Percentiles rank a stretch among this genome's conserved stretches.
Conservation (phyloP, 37 sponge, comb jelly and placozoan genomes). For the Chondrilla cf. caribensis region DNA sequence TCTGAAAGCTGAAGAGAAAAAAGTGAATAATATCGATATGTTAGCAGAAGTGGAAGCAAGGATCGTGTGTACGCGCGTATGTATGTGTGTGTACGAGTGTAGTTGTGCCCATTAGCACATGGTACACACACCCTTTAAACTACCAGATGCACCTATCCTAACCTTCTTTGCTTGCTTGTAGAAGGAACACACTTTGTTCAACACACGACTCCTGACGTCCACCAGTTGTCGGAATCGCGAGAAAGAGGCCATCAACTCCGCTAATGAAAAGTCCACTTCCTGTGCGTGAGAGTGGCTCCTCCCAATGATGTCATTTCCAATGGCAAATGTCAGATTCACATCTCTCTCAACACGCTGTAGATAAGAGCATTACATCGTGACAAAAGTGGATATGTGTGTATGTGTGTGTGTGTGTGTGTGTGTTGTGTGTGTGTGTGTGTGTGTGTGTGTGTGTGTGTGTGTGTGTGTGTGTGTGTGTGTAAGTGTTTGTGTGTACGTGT, state of each 20-base stretch:
- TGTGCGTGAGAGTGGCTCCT: neutral
- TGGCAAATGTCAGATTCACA: neutral
- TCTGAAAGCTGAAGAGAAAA: neutral
- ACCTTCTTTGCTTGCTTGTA: slow-evolving; percentile 5
- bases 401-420: too few species aligned
- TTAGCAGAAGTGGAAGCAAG: neutral
- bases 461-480: too few species aligned
- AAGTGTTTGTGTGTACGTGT: too few species aligned
- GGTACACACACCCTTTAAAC: too few species aligned
- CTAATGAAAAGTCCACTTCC: neutral
- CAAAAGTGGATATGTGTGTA: too few species aligned
- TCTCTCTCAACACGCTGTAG: slow-evolving; percentile 2
- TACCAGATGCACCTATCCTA: too few species aligned
- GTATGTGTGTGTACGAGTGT: too few species aligned
- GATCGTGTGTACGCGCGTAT: slow-evolving; percentile 1
- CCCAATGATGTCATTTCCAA: neutral
- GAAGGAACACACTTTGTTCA: neutral
- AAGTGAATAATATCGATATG: too few species aligned
- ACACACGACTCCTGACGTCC: neutral
- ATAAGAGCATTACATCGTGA: neutral
- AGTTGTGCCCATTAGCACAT: too few species aligned
- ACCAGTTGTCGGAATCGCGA: neutral
- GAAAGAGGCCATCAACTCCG: neutral
- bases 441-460: too few species aligned
- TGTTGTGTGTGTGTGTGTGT: too few species aligned